Base-by-base conservation (phyloP, 2,888 invertebrate genomes). In the Agelastica alni region DNA sequence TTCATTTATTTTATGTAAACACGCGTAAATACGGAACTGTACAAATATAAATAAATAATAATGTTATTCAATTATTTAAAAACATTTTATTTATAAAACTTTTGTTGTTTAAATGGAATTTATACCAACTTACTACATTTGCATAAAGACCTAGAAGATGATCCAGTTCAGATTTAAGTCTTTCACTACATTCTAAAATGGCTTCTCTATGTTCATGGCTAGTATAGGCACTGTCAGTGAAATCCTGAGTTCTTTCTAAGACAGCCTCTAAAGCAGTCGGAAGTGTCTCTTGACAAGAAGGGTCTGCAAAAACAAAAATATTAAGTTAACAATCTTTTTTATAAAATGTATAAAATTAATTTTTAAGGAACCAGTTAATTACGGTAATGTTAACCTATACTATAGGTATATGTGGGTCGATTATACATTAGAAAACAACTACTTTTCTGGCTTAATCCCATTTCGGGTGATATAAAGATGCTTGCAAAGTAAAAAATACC, bases 191-290 rank as follows among this genome's bases (percentile, higher is more conserved):
- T 70, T 93, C 85, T 57, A 99, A 82, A 73, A 99, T 96, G 74
- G 93, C 91, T 79, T 99, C 95, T 59, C 97, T 85, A 78, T 96
- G 95, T 74, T 96, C 95, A 78, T 98, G 96, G 66, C 91, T 91
- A 59, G 98, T 99, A 79, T 98, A 99, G 61, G 98, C 96, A 63
- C 97, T 98, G 81, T 99, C 98, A 46, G 98, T 99, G 79, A 99
- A 99, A 81, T 99, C 97, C 81, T 93, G 93, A 59, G 95, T 95
- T 73, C 96, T 87, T 79, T 99, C 98, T 59, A 95, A 86, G 55
- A 96, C 87, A 61, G 92, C 87, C 69, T 97, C 93, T 71, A 98
- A 83, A 56, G 95, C 92, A 64, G 87, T 80, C 17, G 91, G 86
- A 47, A 98, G 83, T 60, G 93, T 89, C 70, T 95, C 92, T 69